These are phyloP conservation scores for Porites evermanni DNA, from an alignment of 92 coral and sea anemone genomes.

Conservation along the genomic window DNA sequence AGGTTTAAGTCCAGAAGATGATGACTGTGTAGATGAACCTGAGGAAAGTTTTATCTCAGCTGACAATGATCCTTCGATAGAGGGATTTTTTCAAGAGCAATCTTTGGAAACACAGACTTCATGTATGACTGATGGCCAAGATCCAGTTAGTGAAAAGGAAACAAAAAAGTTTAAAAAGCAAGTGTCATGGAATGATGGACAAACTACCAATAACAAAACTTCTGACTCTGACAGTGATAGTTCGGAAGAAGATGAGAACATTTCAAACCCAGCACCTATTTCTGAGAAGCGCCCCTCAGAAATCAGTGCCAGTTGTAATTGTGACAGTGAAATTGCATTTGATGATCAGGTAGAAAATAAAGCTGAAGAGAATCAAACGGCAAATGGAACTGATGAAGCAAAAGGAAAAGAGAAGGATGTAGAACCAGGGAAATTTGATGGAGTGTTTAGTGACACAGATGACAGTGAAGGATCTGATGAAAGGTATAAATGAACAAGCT, in stretches of 20 bases:
- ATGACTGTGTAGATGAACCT: neutral
- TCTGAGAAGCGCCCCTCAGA: conserved; percentile 8
- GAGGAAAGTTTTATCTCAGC: conserved; percentile 6
- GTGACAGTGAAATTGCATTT: conserved; percentile 55
- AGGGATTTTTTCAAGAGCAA: conserved; percentile 16
- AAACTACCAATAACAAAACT: neutral
- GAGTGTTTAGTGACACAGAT: conserved; percentile 89
- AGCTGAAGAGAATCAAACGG: conserved; percentile 3
- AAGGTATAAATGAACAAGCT: conserved; percentile 36
- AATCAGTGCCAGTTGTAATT: neutral
- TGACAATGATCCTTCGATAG: neutral
- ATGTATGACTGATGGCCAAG: neutral
- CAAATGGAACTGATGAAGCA: neutral
- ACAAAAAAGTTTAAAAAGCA: conserved; percentile 18
- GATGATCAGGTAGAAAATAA: neutral
- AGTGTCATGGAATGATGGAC: conserved; percentile 39
- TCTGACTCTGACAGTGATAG: conserved; percentile 22
- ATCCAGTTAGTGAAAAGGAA: neutral
- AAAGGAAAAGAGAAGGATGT: conserved; percentile 60
- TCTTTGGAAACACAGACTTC: conserved; percentile 6
- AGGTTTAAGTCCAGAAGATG: conserved; percentile 17
- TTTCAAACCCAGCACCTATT: neutral
- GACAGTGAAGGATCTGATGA: conserved; percentile 77
- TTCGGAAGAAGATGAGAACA: conserved; percentile 21
- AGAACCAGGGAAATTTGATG: conserved; percentile 82